These are phyloP conservation scores for Conops quadrifasciatus DNA, from an alignment of 2,888 invertebrate species.

Conservation along the genomic window DNA sequence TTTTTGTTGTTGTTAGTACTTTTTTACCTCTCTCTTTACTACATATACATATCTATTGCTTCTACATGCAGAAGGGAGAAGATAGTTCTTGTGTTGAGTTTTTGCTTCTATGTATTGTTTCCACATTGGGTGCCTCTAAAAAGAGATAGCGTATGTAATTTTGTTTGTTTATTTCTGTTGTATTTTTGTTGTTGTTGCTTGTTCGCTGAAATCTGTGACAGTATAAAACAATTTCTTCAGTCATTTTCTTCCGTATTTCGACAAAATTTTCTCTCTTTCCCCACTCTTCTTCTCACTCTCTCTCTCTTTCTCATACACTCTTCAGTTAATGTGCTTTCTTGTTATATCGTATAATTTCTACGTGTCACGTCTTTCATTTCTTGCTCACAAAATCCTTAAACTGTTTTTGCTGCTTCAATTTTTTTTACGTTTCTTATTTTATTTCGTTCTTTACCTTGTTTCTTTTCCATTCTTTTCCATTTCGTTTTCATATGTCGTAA, in stretches of 20 bases:
- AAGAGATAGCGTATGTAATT: too few species aligned
- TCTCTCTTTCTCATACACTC: neutral
- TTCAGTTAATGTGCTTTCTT: too few species aligned
- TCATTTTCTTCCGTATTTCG: neutral
- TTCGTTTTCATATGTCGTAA: neutral
- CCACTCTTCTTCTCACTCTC: neutral
- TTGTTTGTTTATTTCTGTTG: too few species aligned
- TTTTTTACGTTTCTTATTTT: neutral
- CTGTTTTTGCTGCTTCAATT: neutral
- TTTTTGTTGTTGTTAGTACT: neutral
- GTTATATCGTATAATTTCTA: neutral
- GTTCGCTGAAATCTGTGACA: too few species aligned
- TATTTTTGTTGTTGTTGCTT: too few species aligned
- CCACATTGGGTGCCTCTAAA: too few species aligned
- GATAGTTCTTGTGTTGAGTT: too few species aligned
- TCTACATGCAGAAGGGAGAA: too few species aligned
- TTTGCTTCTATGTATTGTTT: too few species aligned
- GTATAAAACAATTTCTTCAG: too few species aligned
- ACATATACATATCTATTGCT: too few species aligned
- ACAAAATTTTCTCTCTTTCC: neutral
- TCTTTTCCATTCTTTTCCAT: neutral
- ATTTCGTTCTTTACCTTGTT: neutral
- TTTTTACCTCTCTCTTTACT: conserved; percentile 1
- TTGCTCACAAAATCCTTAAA: neutral
- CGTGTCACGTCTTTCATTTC: neutral